A percentile compares a stretch with the other conserved stretches of the same genome.
phyloP scores from a whole-genome alignment of 2,797 vertebrate species.

The Petrocephalus sullivani region DNA sequence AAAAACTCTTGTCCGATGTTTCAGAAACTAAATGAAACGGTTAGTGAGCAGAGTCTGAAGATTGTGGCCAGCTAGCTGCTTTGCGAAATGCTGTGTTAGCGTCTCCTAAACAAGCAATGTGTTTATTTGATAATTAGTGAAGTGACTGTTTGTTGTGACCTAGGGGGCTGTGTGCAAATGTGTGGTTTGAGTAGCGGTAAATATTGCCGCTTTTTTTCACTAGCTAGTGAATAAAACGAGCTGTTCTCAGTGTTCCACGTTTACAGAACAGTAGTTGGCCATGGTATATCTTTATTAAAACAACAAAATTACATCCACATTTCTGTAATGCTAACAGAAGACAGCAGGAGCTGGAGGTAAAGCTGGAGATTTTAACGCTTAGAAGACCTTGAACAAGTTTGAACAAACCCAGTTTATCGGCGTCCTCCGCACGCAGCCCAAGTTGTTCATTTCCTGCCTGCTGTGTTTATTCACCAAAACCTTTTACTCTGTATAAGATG shows the following conservation, averaged over 20 bases:
- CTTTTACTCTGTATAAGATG: not conserved
- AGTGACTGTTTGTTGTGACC: not conserved
- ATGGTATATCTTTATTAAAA: not conserved
- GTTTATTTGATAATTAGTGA: not conserved
- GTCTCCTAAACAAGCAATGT: not conserved
- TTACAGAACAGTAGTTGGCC: not conserved
- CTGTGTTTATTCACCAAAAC: not conserved
- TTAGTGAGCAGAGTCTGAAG: not conserved
- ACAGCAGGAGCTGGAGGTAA: not conserved
- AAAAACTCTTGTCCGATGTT: not conserved
- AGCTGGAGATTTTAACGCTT: not conserved
- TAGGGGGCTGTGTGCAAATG: not conserved
- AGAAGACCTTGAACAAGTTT: not conserved
- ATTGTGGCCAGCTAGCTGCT: not conserved
- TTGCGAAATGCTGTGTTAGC: not conserved
- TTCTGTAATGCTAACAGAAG: not conserved
- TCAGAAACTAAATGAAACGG: not conserved
- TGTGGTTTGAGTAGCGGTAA: not conserved
- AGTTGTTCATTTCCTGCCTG: not conserved
- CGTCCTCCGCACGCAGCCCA: not conserved
- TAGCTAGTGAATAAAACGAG: not conserved
- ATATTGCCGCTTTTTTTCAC: not conserved
- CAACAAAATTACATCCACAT: not conserved
- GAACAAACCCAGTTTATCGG: not conserved
- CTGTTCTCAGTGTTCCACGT: not conserved